These are phyloP conservation scores for Meganola albula DNA, from an alignment of 2,888 invertebrate genomes.

Conservation along the genomic window DNA sequence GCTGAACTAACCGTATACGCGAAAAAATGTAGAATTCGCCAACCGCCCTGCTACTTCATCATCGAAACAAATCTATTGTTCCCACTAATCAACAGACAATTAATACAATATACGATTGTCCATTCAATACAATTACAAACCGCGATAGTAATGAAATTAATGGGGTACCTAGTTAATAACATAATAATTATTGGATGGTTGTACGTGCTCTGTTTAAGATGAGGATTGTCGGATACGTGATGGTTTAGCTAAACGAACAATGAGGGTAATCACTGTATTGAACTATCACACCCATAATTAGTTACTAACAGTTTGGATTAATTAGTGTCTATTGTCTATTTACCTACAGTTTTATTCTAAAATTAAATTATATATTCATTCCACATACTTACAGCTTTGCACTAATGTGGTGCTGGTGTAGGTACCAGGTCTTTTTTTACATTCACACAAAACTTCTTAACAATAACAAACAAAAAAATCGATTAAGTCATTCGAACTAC, in stretches of 20 bases:
- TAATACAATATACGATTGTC: slow-evolving; percentile 11
- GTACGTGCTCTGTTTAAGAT: slow-evolving; percentile 30
- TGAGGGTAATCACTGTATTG: slow-evolving; percentile 9
- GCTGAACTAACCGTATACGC: no score
- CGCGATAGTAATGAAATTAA: slow-evolving; percentile 28
- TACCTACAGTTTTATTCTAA: no score
- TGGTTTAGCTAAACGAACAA: slow-evolving; percentile 22
- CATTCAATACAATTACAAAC: slow-evolving; percentile 17
- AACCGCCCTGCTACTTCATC: slow-evolving; percentile 7
- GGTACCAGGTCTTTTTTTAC: no score
- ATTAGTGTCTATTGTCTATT: slow-evolving; percentile 16
- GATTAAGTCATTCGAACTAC: no score
- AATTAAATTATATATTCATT: no score
- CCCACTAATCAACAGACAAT: slow-evolving; percentile 17
- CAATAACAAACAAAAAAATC: no score
- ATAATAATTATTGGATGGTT: slow-evolving; percentile 29
- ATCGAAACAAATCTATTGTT: slow-evolving; percentile 15
- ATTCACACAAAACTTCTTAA: no score
- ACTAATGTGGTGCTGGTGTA: no score
- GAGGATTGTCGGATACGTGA: slow-evolving; percentile 22
- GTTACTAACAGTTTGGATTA: slow-evolving; percentile 17
- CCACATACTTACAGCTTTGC: no score
- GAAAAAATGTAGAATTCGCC: no score
- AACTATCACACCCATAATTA: slow-evolving; percentile 12
- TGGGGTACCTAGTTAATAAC: slow-evolving; percentile 27